Evolutionary conservation across 2,888 invertebrate genomes (phyloP).

Genomic region (Morpho achilles): DNA sequence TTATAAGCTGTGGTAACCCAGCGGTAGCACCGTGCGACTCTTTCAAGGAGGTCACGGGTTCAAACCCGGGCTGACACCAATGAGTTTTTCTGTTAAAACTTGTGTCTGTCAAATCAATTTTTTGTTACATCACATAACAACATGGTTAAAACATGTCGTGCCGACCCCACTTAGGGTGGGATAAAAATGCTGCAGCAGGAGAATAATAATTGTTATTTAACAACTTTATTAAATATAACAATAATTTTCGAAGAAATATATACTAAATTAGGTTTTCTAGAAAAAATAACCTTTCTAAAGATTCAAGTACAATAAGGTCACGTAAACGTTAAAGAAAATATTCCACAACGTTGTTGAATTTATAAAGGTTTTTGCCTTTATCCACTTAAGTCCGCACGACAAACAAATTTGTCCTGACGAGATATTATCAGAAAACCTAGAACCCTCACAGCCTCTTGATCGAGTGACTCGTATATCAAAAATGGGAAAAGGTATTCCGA

Average conservation of each 20-base stretch:
- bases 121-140: too few species aligned
- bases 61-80: too few species aligned
- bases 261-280: neutral
- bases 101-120: too few species aligned
- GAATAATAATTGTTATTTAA: too few species aligned
- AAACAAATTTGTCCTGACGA: conserved; percentile 70
- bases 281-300: neutral
- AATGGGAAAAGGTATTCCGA: conserved; percentile 44
- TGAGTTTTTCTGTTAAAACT: too few species aligned
- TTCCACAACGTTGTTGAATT: conserved; percentile 9
- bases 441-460: conserved; percentile 48
- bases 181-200: too few species aligned
- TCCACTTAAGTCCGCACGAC: conserved; percentile 45
- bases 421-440: conserved; percentile 61
- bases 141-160: too few species aligned
- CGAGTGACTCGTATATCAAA: conserved; percentile 65
- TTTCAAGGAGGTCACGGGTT: too few species aligned
- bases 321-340: conserved; percentile 7
- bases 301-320: neutral
- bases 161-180: too few species aligned
- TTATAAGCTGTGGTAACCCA: too few species aligned
- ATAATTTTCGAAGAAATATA: neutral
- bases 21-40: too few species aligned
- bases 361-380: conserved; percentile 17
- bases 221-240: too few species aligned